Percentiles rank a stretch among this genome's conserved stretches.
Evolutionary conservation across 2,113 vertebrate genomes (phyloP).

Genomic region (Chamaea fasciata): DNA sequence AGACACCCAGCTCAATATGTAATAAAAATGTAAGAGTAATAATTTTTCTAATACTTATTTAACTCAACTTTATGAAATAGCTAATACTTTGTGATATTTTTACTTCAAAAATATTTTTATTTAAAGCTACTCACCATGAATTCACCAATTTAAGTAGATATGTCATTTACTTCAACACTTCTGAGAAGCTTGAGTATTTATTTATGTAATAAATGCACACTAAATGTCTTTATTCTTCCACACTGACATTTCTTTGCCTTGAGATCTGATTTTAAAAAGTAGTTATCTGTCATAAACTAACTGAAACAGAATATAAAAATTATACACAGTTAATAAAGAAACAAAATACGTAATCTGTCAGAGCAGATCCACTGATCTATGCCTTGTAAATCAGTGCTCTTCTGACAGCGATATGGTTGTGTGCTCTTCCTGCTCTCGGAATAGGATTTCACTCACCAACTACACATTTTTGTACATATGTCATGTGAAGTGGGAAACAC

Average conservation of each 20-base stretch:
- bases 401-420: neutral
- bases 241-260: conserved; percentile 23
- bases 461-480: rapidly evolving
- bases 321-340: conserved; percentile 34
- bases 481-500: neutral
- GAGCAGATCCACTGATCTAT: neutral
- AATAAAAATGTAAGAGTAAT: neutral
- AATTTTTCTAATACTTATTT: conserved; percentile 13
- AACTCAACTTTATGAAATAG: neutral
- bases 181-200: conserved; percentile 2
- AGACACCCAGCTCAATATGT: neutral
- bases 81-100: neutral
- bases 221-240: conserved; percentile 10
- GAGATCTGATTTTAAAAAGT: conserved; percentile 22
- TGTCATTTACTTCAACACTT: neutral
- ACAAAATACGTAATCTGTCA: conserved; percentile 30
- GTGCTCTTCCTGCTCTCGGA: neutral
- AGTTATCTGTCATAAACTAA: conserved; percentile 37
- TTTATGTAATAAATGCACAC: neutral
- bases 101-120: conserved; percentile 10
- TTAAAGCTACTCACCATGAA: neutral
- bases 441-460: neutral
- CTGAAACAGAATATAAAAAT: conserved; percentile 23
- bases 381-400: neutral
- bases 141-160: neutral